Base-by-base conservation (phyloP, 2,888 invertebrate genomes). In the Aspidiotus rigidus region DNA sequence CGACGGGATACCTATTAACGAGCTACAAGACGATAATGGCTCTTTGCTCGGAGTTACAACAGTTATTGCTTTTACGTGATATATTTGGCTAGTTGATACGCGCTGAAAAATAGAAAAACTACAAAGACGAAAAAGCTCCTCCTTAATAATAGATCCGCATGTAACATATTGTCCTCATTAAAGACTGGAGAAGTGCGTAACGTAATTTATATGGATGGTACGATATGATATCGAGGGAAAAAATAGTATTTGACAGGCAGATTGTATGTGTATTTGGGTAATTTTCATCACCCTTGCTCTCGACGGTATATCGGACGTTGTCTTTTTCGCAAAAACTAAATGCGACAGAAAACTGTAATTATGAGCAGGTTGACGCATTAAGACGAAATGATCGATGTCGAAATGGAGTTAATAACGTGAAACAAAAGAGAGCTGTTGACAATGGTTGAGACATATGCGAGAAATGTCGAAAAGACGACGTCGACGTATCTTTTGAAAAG, bases 51-150 rank as follows among this genome's bases (percentile, higher is more conserved):
- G 59, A 67, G 59, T 67, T 67, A 59, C 49, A 67, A 39, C 67
- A 67, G 60, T 60, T 67, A 67, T 67, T 67, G 60, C 67, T 67
- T 59, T 67, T 67, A 67, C 67, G 67, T 67, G 67, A 67, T 67
- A 59, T 67, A 67, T 67, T 67, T 67, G 59, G 59, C 67, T 60
- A 67, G 67, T 59, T 59, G 53, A 49, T 28, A 67, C 39, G 39
- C 2, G 39, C 59, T 57, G 57, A 49, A 59, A 67, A 67, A 67
- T 59, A 67, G 49, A 67, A 67, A 59, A 67, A 67, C 39, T 59
- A 44, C 15, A 28, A 40, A 55, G 54, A 64, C 55, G 64, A 54
- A 41, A 49, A 49, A 49, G 49, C 11, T n/a, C 49, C 11, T 44
- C 49, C 49, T 49, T n/a, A 11, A 49, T 62, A 15, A 62, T 39